Base-by-base conservation (phyloP, 1,140 invertebrate species). In the Caenorhabditis briggsae region DNA sequence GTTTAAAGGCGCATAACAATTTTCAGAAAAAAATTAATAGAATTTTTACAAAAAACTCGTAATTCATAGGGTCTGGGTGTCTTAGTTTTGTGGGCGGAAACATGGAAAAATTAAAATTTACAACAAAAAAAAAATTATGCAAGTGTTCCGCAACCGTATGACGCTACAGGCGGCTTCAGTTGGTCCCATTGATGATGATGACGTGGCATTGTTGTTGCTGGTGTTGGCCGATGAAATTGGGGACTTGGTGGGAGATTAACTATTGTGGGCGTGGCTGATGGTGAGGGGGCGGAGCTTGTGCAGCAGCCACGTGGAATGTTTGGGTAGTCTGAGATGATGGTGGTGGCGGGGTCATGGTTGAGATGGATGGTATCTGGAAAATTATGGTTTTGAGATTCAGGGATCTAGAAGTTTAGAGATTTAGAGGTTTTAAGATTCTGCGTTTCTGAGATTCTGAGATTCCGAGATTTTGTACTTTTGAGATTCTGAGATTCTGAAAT, bases 131-230 rank as follows among this genome's bases (percentile, higher is more conserved):
- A 53, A 0, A 14, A 64, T 70, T 70, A 70, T 43, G 64, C 64
- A 46, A 70, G 64, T 70, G 64, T 23, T 70, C 64, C 64, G 16
- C 64, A 70, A 70, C 64, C 64, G 41, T 78, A 50, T 23, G 59
- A 23, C 5, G 8, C 9, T 8, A 58, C 56, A 12, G 43, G 70
- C n/a, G 43, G 70, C 20, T 50, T 78, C 46, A 78, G 33, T 78
- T 78, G 70, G 70, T 78, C 70, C 70, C 70, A 78, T 78, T 48
- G 70, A 20, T 78, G 70, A 23, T 78, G 70, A 53, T 14, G 64
- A 33, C 33, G 33, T 33, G 33, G 33, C 33, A 33, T 33, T 33
- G 33, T 33, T 33, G 33, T 2, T 78, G 12, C 20, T 43, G 46
- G 2, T 23, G 33, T 23, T 78, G n/a, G 70, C 18, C 11, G 46